phyloP scores from a whole-genome alignment of 2,888 invertebrate species.

The Hipparchia semele region DNA sequence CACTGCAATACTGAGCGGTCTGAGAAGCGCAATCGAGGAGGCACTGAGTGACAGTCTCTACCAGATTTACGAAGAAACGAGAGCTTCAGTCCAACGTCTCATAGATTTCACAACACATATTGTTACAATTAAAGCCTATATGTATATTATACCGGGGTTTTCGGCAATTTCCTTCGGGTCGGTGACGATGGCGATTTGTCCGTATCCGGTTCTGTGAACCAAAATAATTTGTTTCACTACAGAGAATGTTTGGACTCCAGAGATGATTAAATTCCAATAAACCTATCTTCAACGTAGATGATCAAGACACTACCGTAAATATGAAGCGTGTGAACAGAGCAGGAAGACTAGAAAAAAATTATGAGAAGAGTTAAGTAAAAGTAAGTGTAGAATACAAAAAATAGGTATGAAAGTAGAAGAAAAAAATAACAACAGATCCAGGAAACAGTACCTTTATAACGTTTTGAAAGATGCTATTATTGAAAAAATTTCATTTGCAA shows the following conservation, averaged over 20 bases:
- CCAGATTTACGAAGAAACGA: constrained; percentile 69
- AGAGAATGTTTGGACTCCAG: constrained; percentile 4
- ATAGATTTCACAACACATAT: constrained; percentile 83
- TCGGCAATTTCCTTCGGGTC: constrained; percentile 96
- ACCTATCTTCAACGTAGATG: not conserved
- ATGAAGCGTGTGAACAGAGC: constrained; percentile 46
- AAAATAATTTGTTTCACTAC: constrained; percentile 25
- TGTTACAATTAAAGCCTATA: constrained; percentile 80
- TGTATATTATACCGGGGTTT: constrained; percentile 97
- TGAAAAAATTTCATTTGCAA: not conserved
- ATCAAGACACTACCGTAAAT: constrained; percentile 47
- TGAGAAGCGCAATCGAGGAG: constrained; percentile 76
- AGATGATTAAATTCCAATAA: constrained; percentile 6
- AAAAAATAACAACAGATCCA: not conserved
- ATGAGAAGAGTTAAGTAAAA: constrained; percentile 45
- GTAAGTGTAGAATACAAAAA: constrained; percentile 31
- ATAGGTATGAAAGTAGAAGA: constrained; percentile 32
- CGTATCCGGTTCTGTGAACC: constrained; percentile 89
- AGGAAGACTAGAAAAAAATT: constrained; percentile 50
- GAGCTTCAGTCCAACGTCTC: constrained; percentile 68
- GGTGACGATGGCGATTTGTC: constrained; percentile 95
- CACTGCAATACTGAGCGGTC: constrained; percentile 61
- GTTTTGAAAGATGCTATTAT: not conserved
- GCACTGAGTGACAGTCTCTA: constrained; percentile 81
- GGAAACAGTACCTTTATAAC: constrained; percentile 6